phyloP scores from a whole-genome alignment of 2,113 vertebrate genomes.

The Myrmecophaga tridactyla region DNA sequence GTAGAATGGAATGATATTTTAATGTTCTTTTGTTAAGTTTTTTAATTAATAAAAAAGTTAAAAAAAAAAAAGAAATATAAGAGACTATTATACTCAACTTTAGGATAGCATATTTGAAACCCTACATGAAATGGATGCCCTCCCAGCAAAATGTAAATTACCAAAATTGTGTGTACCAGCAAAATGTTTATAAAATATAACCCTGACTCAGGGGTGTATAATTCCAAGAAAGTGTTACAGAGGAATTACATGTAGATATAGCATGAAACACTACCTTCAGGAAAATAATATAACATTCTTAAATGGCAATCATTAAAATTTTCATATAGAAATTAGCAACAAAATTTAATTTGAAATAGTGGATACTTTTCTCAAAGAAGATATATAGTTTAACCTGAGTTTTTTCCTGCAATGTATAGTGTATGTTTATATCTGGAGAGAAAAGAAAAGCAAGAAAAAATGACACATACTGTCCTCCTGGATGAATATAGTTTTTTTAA shows the following conservation, averaged over 20 bases:
- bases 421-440: neutral
- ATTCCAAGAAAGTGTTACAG: neutral
- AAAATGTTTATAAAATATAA: neutral
- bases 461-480: neutral
- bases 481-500: neutral
- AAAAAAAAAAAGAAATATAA: neutral
- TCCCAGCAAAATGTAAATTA: neutral
- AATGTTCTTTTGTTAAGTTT: too few species aligned
- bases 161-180: neutral
- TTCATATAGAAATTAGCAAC: neutral
- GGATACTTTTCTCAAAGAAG: neutral
- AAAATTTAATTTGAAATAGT: conserved; percentile 1
- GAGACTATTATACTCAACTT: neutral
- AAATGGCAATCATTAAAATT: conserved; percentile 4
- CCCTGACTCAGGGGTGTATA: neutral
- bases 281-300: neutral
- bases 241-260: neutral
- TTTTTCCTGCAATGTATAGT: neutral
- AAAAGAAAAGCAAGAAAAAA: neutral
- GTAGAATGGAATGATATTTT: too few species aligned
- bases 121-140: neutral
- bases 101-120: neutral
- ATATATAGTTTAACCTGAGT: neutral
- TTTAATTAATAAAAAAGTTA: too few species aligned
- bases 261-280: neutral